phyloP scores from a whole-genome alignment of 2,113 vertebrate genomes.

The Ageneiosus marmoratus region DNA sequence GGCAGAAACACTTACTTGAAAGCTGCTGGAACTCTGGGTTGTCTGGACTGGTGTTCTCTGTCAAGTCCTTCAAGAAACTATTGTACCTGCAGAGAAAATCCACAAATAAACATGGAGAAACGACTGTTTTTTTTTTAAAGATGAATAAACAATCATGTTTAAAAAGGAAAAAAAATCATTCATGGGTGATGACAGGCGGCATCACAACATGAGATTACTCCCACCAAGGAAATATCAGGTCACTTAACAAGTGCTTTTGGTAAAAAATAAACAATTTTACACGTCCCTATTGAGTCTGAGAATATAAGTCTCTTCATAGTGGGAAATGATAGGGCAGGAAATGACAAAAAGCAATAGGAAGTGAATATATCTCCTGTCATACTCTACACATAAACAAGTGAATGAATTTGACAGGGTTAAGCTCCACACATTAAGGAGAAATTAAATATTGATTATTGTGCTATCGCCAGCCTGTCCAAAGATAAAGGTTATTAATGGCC shows the following conservation, averaged over 20 bases:
- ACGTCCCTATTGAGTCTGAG: not conserved
- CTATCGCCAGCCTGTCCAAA: conserved; percentile 31
- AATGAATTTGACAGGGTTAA: conserved; percentile 43
- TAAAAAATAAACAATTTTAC: conserved; percentile 33
- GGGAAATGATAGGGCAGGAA: conserved; percentile 15
- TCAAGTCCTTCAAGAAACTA: conserved; percentile 68
- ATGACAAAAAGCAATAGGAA: conserved; percentile 13
- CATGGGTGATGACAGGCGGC: conserved; percentile 34
- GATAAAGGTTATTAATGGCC: conserved; percentile 51
- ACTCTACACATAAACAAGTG: conserved; percentile 40
- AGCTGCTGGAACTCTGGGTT: conserved; percentile 76
- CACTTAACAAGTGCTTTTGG: conserved; percentile 13
- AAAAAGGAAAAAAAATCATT: not conserved
- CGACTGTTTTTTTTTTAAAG: conserved; percentile 15
- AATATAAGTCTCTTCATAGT: not conserved
- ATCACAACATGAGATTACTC: conserved; percentile 21
- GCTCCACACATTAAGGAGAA: conserved; percentile 42
- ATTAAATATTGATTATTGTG: conserved; percentile 53
- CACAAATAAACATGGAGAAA: conserved; percentile 50
- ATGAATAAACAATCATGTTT: conserved; percentile 40
- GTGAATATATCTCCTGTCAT: conserved; percentile 23
- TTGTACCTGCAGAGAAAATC: conserved; percentile 69
- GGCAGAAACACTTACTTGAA: conserved; percentile 74
- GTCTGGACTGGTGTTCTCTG: conserved; percentile 71
- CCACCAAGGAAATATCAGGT: conserved; percentile 17